Base-by-base conservation (phyloP, 2,888 invertebrate species). In the Cantharis flavilabris region DNA sequence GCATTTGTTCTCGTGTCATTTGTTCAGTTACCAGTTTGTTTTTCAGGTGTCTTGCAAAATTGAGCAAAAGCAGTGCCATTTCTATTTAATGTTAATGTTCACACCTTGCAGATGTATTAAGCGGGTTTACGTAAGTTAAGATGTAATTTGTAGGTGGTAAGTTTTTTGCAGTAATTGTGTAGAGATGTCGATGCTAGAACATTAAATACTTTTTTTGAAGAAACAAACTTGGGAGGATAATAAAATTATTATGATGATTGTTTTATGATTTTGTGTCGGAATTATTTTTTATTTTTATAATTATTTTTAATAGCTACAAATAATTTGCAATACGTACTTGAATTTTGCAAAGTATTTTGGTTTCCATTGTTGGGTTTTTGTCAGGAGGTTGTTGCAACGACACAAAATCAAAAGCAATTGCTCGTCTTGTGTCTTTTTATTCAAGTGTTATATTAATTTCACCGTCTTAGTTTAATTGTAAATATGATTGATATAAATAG, bases 61-160 rank as follows among this genome's bases (percentile, higher is more conserved):
- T 30, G 20, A 71, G 62, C 71, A 49, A 77, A 77, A 63, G 73
- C 70, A 74, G 73, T 77, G 63, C 69, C 70, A 73, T 69, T 71
- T 62, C 67, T 62, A 62, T 67, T 62, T 67, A 72, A 63, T 76
- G 70, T 73, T 75, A 71, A 70, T 49, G 70, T 76, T 70, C 73
- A 76, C 76, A 28, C 69, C 28, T 49, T 33, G 74, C 65, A 77
- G 74, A 77, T 77, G 23, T 75, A 75, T 49, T 67, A 69, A 77
- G 23, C 71, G 71, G 67, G 75, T 77, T 62, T 77, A 72, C n/a
- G 65, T 75, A 77, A 69, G 75, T 67, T 77, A 77, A 73, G 72
- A 70, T 72, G 77, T 74, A 74, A 75, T 49, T 62, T 77, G 71
- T 77, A 77, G 74, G 72, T 75, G 77, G 77, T 77, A 74, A 77